These are phyloP conservation scores for Clamator glandarius DNA, from an alignment of 2,797 vertebrate species.

Conservation along the genomic window DNA sequence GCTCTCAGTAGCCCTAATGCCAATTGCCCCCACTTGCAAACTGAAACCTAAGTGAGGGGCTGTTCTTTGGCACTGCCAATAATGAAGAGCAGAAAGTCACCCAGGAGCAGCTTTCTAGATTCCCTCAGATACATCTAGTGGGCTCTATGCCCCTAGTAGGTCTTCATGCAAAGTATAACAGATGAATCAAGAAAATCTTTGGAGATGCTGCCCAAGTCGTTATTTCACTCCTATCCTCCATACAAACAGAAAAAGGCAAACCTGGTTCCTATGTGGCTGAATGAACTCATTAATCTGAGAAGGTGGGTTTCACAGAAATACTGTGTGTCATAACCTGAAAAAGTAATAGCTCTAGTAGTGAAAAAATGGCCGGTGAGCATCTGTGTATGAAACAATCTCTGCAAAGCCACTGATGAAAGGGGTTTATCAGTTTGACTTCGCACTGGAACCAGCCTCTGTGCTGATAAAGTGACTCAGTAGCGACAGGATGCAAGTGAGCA, in stretches of 20 bases:
- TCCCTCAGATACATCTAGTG: no score
- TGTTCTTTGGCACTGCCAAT: fast-evolving
- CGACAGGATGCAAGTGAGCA: background rate
- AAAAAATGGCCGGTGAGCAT: background rate
- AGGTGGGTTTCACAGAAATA: background rate
- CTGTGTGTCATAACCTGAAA: background rate
- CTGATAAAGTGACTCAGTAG: background rate
- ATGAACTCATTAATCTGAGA: background rate
- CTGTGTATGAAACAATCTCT: background rate
- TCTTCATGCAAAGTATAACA: background rate
- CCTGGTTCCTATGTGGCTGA: background rate
- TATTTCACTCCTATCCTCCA: background rate
- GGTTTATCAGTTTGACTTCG: background rate
- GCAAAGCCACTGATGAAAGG: background rate
- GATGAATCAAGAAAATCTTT: background rate
- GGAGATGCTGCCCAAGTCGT: background rate
- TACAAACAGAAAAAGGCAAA: background rate
- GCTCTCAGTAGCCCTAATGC: background rate
- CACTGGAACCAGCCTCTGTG: background rate
- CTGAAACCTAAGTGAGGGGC: background rate
- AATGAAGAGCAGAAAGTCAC: background rate
- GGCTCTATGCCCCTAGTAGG: background rate
- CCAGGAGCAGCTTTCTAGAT: background rate
- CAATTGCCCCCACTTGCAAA: background rate
- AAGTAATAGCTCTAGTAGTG: background rate